Conservation (phyloP, 2,113 vertebrate genomes). For the Scolopax mira region DNA sequence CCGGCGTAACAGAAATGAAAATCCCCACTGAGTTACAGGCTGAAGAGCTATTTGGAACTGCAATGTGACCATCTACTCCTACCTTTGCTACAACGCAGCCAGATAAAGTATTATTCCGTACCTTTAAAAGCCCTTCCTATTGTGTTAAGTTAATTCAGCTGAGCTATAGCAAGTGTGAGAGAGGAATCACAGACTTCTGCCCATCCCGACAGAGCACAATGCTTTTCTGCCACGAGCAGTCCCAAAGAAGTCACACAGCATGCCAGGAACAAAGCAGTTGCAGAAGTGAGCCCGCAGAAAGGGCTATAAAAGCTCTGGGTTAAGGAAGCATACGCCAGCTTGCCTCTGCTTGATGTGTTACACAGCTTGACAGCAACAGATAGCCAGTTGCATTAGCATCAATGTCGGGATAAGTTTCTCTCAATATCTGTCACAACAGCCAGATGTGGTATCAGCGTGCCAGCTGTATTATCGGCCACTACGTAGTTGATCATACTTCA, state of each 20-base stretch:
- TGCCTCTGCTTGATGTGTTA: constrained; percentile 50
- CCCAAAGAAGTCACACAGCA: neutral
- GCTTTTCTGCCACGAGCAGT: neutral
- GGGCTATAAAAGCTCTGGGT: constrained; percentile 25
- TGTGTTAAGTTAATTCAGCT: constrained; percentile 2
- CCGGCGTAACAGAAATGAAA: neutral
- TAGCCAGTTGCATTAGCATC: constrained; percentile 56
- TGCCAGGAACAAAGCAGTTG: constrained; percentile 21
- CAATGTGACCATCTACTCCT: neutral
- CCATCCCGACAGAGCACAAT: constrained; percentile 12
- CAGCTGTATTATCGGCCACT: constrained; percentile 30
- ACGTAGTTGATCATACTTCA: constrained; percentile 49
- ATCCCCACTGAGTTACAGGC: neutral
- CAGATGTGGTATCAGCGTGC: constrained; percentile 1
- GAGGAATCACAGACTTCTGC: constrained; percentile 19
- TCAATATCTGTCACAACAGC: constrained; percentile 56
- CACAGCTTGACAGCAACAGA: constrained; percentile 64
- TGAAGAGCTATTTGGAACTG: constrained; percentile 16
- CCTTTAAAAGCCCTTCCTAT: neutral
- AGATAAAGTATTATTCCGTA: constrained; percentile 25
- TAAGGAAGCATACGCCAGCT: constrained; percentile 38
- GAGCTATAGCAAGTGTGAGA: neutral
- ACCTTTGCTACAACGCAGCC: neutral
- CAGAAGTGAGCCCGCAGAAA: constrained; percentile 27
- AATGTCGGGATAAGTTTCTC: constrained; percentile 58